These are phyloP conservation scores for Tyria jacobaeae DNA, from an alignment of 2,888 invertebrate species.

Conservation along the genomic window DNA sequence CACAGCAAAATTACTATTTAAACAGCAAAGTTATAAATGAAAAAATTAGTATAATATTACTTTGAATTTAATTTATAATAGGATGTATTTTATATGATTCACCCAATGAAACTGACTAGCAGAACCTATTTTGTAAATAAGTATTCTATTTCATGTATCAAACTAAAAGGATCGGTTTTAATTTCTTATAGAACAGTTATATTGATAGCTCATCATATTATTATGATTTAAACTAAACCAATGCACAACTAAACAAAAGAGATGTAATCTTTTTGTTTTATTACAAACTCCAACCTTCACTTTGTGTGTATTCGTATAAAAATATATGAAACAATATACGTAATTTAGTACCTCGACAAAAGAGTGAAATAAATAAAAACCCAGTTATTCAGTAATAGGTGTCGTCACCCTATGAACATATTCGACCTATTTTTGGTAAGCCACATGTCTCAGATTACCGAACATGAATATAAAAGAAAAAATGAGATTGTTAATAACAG, in stretches of 20 bases:
- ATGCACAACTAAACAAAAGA: too few relatives aligned
- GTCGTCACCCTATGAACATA: constrained; percentile 58
- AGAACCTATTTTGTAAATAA: too few relatives aligned
- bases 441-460: constrained; percentile 75
- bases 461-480: constrained; percentile 66
- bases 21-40: too few relatives aligned
- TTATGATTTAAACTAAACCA: too few relatives aligned
- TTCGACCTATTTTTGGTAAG: constrained; percentile 71
- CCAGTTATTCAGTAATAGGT: constrained; percentile 22
- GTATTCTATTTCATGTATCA: too few relatives aligned
- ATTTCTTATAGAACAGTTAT: too few relatives aligned
- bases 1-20: neutral
- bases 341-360: constrained; percentile 1
- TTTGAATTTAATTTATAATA: too few relatives aligned
- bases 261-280: neutral
- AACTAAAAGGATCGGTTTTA: too few relatives aligned
- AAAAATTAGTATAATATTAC: too few relatives aligned
- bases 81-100: too few relatives aligned
- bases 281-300: neutral
- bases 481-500: constrained; percentile 52
- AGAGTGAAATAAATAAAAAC: constrained; percentile 1
- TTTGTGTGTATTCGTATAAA: neutral
- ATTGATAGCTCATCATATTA: too few relatives aligned
- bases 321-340: neutral
- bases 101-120: too few relatives aligned